These are phyloP conservation scores for Ceramica pisi DNA, from an alignment of 2,888 invertebrate species.

Conservation along the genomic window DNA sequence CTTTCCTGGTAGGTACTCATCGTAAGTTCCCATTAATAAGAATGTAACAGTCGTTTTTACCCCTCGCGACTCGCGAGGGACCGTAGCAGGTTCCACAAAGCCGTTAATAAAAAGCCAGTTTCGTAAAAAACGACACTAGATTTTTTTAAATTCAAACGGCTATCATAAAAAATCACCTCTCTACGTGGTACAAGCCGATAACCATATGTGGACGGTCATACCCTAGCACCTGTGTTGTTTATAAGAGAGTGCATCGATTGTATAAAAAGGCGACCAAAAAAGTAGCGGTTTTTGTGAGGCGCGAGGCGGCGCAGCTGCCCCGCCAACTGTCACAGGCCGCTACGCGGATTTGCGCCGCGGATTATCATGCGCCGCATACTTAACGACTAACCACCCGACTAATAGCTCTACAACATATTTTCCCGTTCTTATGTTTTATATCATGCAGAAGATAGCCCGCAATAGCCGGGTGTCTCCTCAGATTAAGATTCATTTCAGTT, in stretches of 20 bases:
- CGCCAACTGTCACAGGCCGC: conserved; percentile 88
- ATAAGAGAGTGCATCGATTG: conserved; percentile 87
- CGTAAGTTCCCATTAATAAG: conserved; percentile 32
- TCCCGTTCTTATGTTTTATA: conserved; percentile 58
- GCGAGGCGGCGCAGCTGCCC: conserved; percentile 88
- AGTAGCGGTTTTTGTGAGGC: conserved; percentile 89
- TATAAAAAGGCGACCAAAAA: conserved; percentile 89
- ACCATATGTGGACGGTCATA: conserved; percentile 89
- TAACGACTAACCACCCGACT: conserved; percentile 78
- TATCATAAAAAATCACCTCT: conserved; percentile 82
- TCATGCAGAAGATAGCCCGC: conserved; percentile 51
- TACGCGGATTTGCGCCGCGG: conserved; percentile 84
- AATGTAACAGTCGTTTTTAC: conserved; percentile 41
- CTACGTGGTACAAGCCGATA: conserved; percentile 82
- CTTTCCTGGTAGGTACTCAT: conserved; percentile 13
- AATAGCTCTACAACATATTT: conserved; percentile 72
- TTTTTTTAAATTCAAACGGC: conserved; percentile 75
- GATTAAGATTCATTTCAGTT: background rate
- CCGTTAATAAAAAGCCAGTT: conserved; percentile 65
- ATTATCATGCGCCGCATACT: conserved; percentile 82
- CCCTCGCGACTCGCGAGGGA: conserved; percentile 37
- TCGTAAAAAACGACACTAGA: conserved; percentile 63
- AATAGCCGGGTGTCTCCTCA: conserved; percentile 15
- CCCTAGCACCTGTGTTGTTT: conserved; percentile 90
- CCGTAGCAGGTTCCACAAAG: conserved; percentile 62